Conservation (phyloP, 2,888 invertebrate genomes). For the Timandra comae region DNA sequence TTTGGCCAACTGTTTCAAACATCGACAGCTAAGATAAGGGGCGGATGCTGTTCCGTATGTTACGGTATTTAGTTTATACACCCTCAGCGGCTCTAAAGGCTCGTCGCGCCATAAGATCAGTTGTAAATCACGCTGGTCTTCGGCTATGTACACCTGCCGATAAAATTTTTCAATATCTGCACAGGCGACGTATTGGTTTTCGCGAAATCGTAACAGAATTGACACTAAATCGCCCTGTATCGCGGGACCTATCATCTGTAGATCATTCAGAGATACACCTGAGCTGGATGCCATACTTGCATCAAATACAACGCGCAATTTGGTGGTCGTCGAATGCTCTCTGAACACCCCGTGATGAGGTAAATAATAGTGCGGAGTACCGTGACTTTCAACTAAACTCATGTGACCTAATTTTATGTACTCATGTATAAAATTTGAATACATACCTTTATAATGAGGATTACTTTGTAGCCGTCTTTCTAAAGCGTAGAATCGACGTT, state of each 20-base stretch:
- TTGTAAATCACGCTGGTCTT: conserved; percentile 26
- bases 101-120: conserved; percentile 31
- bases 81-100: conserved; percentile 14
- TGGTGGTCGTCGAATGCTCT: conserved; percentile 5
- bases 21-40: conserved; percentile 28
- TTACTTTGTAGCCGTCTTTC: not conserved
- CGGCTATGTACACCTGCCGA: conserved; percentile 23
- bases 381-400: conserved; percentile 1
- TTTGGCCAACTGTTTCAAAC: conserved; percentile 26
- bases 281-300: conserved; percentile 2
- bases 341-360: conserved; percentile 7
- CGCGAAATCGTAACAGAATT: conserved; percentile 23
- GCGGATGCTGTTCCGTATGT: conserved; percentile 30
- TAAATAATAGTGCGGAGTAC: conserved; percentile 1
- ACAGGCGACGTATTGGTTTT: conserved; percentile 22
- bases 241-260: conserved; percentile 21
- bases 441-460: conserved; percentile 2
- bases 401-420: conserved; percentile 9
- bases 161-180: conserved; percentile 30
- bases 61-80: conserved; percentile 26
- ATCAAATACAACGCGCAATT: conserved; percentile 9
- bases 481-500: no score
- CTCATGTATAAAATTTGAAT: conserved; percentile 8
- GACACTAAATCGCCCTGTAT: conserved; percentile 25
- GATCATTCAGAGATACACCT: conserved; percentile 9